Evolutionary conservation across 2,113 vertebrate genomes (phyloP).

Genomic region (Perognathus longimembris): DNA sequence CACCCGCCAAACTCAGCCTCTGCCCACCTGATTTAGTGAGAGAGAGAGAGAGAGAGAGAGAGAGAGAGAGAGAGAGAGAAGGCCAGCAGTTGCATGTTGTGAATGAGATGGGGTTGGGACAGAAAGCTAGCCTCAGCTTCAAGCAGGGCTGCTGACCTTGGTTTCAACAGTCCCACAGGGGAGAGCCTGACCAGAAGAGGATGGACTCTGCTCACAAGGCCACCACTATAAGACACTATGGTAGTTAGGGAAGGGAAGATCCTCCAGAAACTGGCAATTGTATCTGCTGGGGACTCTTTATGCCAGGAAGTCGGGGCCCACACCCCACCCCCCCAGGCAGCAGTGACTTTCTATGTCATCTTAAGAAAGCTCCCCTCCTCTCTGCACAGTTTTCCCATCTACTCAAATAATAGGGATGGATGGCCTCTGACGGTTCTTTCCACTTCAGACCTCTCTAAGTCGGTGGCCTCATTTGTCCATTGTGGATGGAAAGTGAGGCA

Average conservation of each 20-base stretch:
- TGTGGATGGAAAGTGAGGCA: not conserved
- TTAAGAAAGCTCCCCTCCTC: not conserved
- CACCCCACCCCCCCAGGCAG: not conserved
- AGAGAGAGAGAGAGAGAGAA: slow-evolving; percentile 56
- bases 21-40: slow-evolving; percentile 81
- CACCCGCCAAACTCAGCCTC: slow-evolving; percentile 79
- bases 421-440: not conserved
- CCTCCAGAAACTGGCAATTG: rapidly evolving
- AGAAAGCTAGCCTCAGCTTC: slow-evolving; percentile 59
- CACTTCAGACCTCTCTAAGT: not conserved
- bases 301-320: not conserved
- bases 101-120: slow-evolving; percentile 60
- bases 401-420: not conserved
- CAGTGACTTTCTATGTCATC: not conserved
- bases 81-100: slow-evolving; percentile 82
- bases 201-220: not conserved
- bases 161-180: not conserved
- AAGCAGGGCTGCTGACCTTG: not conserved
- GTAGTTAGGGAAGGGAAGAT: not conserved
- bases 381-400: not conserved
- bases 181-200: not conserved
- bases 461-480: not conserved
- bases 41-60: slow-evolving; percentile 65
- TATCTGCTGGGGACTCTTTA: not conserved
- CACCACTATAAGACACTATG: not conserved